Conservation (phyloP, 2,888 invertebrate species). For the Automeris io region DNA sequence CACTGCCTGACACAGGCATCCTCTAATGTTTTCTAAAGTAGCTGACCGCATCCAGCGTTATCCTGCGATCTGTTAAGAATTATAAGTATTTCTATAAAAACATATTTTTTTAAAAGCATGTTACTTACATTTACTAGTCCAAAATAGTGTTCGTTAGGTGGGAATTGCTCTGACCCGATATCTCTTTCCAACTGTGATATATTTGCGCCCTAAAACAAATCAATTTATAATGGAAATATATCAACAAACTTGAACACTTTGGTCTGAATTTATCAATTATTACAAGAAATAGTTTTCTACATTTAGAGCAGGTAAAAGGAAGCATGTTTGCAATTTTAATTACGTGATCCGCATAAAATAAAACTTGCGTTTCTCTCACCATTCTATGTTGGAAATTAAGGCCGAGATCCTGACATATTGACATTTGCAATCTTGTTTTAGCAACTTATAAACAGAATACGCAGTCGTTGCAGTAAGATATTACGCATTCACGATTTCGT, state of each 20-base stretch:
- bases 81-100: too few species aligned
- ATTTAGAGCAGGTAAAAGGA: conserved; percentile 4
- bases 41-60: too few species aligned
- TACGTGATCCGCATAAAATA: conserved; percentile 17
- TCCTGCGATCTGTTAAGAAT: too few species aligned
- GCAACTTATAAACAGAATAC: conserved; percentile 47
- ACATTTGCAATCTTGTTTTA: conserved; percentile 74
- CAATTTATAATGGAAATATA: background rate
- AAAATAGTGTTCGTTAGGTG: conserved; percentile 99
- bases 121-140: conserved; percentile 99
- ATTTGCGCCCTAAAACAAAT: conserved; percentile 91
- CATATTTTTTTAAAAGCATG: conserved; percentile 8
- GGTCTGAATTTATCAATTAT: background rate
- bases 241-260: background rate
- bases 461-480: conserved; percentile 32
- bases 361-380: conserved; percentile 51
- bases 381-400: conserved; percentile 77
- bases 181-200: conserved; percentile 99
- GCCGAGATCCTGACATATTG: conserved; percentile 78
- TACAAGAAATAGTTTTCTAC: conserved; percentile 5
- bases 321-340: conserved; percentile 5
- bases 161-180: conserved; percentile 98
- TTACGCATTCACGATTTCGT: conserved; percentile 30
- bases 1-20: too few species aligned
- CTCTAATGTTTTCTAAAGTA: too few species aligned